phyloP scores from a whole-genome alignment of 2,797 vertebrate species.

The Myotis vivesi region DNA sequence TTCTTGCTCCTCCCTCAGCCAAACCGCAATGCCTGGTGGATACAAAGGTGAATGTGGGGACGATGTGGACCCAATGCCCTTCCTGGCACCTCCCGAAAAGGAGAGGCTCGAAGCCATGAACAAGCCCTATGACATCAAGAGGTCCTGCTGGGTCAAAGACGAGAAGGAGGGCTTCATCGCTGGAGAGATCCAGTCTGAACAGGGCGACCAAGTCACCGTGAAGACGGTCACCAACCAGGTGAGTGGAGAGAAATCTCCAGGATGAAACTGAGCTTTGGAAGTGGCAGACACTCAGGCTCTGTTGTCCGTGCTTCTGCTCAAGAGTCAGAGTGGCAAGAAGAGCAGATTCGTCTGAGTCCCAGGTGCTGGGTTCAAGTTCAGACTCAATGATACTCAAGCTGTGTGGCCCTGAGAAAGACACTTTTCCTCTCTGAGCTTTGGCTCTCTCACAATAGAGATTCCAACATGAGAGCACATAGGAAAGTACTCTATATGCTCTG shows the following conservation, averaged over 20 bases:
- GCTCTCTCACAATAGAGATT: neutral
- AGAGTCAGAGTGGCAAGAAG: neutral
- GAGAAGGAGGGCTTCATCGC: slow-evolving; percentile 82
- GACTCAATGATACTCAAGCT: neutral
- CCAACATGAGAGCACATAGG: neutral
- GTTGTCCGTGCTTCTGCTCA: neutral
- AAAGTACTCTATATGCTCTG: neutral
- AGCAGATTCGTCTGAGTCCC: neutral
- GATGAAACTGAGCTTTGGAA: neutral
- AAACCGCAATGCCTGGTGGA: slow-evolving; percentile 75
- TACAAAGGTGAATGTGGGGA: slow-evolving; percentile 83
- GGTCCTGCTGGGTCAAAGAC: slow-evolving; percentile 84
- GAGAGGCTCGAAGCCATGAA: slow-evolving; percentile 82
- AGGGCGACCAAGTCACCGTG: slow-evolving; percentile 82
- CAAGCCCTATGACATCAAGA: slow-evolving; percentile 84
- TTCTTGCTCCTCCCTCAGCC: slow-evolving; percentile 26
- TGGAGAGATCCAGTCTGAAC: slow-evolving; percentile 84
- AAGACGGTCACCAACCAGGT: slow-evolving; percentile 82
- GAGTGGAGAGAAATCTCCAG: slow-evolving; percentile 19
- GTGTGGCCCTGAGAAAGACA: neutral
- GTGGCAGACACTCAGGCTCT: neutral
- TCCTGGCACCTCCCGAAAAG: slow-evolving; percentile 81
- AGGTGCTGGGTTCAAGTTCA: neutral
- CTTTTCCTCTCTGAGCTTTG: neutral
- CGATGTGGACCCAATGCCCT: slow-evolving; percentile 82